phyloP scores from a whole-genome alignment of 2,888 invertebrate genomes.

The Heteromurus nitidus region DNA sequence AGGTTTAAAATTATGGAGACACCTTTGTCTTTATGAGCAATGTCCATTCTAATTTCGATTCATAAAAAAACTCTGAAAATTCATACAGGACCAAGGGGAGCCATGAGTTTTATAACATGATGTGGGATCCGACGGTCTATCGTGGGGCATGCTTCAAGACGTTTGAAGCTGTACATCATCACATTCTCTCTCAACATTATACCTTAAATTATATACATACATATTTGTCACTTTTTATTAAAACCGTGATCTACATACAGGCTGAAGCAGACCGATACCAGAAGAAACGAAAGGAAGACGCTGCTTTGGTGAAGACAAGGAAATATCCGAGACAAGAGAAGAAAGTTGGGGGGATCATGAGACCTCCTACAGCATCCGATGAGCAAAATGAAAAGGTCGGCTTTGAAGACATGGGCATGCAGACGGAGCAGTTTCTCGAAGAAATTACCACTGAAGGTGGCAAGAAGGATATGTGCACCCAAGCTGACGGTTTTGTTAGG shows the following conservation, averaged over 20 bases:
- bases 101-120: constrained; percentile 85
- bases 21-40: no score
- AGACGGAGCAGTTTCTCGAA: constrained; percentile 63
- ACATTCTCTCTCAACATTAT: background rate
- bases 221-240: background rate
- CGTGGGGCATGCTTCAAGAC: constrained; percentile 85
- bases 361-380: constrained; percentile 40
- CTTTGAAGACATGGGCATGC: constrained; percentile 57
- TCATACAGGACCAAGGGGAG: constrained; percentile 76
- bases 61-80: no score
- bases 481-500: constrained; percentile 86
- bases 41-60: no score
- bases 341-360: constrained; percentile 54
- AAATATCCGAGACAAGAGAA: constrained; percentile 28
- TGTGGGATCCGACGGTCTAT: constrained; percentile 91
- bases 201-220: background rate
- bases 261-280: constrained; percentile 53
- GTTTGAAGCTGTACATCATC: constrained; percentile 20
- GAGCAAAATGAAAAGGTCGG: background rate
- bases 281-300: constrained; percentile 30
- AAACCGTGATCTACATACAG: no score
- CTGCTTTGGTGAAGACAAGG: constrained; percentile 5
- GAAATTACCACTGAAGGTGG: constrained; percentile 73
- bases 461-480: constrained; percentile 86
- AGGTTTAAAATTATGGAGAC: constrained; percentile 11